Percentiles rank a stretch among this genome's conserved stretches.
Conservation (phyloP, 2,797 vertebrate genomes). For the Ptychadena robeensis region DNA sequence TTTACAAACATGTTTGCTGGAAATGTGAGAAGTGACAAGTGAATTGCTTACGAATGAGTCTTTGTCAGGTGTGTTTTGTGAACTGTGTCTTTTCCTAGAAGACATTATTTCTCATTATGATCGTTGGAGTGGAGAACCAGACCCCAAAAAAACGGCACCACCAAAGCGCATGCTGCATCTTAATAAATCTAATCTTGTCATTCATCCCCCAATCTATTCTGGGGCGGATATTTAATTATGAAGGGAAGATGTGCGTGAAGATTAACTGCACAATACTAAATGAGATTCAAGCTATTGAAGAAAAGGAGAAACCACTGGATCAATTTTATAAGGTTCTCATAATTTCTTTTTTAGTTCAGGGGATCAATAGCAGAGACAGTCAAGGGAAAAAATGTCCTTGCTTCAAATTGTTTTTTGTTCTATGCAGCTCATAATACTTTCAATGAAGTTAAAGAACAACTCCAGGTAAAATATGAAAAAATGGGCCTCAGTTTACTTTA, state of each 20-base stretch:
- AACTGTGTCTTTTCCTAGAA: conserved; percentile 35
- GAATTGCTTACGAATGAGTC: conserved; percentile 29
- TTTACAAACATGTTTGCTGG: not conserved
- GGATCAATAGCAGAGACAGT: conserved; percentile 23
- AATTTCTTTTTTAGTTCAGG: conserved; percentile 13
- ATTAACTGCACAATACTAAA: conserved; percentile 24
- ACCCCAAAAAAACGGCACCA: conserved; percentile 20
- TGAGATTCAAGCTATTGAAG: conserved; percentile 17
- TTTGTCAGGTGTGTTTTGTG: conserved; percentile 22
- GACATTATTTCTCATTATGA: conserved; percentile 31
- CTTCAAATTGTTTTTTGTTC: not conserved
- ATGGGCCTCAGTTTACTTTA: not conserved
- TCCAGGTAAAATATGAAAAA: not conserved
- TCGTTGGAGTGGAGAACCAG: conserved; percentile 14
- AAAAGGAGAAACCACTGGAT: conserved; percentile 28
- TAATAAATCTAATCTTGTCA: conserved; percentile 28
- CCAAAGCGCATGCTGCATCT: not conserved
- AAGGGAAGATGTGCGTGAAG: conserved; percentile 13
- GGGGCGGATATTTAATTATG: conserved; percentile 34
- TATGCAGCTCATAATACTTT: not conserved
- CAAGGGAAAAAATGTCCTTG: conserved; percentile 20
- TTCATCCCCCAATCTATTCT: conserved; percentile 17
- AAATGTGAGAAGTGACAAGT: not conserved
- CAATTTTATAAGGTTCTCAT: conserved; percentile 23
- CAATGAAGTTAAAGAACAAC: not conserved